A percentile compares a stretch with the other conserved stretches of the same genome.
phyloP scores from a whole-genome alignment of 2,797 vertebrate species.

The Echeneis naucrates region DNA sequence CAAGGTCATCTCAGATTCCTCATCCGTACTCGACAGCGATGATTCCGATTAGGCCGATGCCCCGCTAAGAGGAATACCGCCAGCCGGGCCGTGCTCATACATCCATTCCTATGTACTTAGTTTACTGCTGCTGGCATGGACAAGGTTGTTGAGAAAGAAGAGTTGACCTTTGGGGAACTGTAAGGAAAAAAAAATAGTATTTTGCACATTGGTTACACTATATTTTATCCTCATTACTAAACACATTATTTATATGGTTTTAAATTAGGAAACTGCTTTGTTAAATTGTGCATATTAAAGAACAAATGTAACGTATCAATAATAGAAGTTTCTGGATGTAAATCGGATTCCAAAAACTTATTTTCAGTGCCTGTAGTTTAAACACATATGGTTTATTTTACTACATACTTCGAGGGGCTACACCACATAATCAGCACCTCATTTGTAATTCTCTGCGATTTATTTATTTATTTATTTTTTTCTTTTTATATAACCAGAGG shows the following conservation, averaged over 20 bases:
- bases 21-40: slow-evolving; percentile 57
- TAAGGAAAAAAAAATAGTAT: slow-evolving; percentile 16
- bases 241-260: background rate
- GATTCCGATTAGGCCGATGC: slow-evolving; percentile 68
- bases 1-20: slow-evolving; percentile 71
- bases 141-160: slow-evolving; percentile 67
- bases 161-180: slow-evolving; percentile 37
- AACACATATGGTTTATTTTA: slow-evolving; percentile 17
- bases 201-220: background rate
- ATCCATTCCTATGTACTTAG: slow-evolving; percentile 59
- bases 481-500: slow-evolving; percentile 18
- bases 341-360: slow-evolving; percentile 20
- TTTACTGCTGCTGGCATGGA: slow-evolving; percentile 40
- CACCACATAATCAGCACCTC: slow-evolving; percentile 27
- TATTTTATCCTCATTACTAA: background rate
- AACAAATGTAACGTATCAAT: background rate
- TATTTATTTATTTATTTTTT: too few relatives aligned
- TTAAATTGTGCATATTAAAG: slow-evolving; percentile 17
- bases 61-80: slow-evolving; percentile 45
- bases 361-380: slow-evolving; percentile 18
- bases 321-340: slow-evolving; percentile 2
- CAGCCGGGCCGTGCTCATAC: slow-evolving; percentile 51
- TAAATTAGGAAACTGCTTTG: background rate
- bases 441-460: slow-evolving; percentile 30
- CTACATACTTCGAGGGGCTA: slow-evolving; percentile 19